A percentile compares a stretch with the other conserved stretches of the same genome.
Evolutionary conservation across 2,113 vertebrate species (phyloP).

Genomic region (Solea solea): DNA sequence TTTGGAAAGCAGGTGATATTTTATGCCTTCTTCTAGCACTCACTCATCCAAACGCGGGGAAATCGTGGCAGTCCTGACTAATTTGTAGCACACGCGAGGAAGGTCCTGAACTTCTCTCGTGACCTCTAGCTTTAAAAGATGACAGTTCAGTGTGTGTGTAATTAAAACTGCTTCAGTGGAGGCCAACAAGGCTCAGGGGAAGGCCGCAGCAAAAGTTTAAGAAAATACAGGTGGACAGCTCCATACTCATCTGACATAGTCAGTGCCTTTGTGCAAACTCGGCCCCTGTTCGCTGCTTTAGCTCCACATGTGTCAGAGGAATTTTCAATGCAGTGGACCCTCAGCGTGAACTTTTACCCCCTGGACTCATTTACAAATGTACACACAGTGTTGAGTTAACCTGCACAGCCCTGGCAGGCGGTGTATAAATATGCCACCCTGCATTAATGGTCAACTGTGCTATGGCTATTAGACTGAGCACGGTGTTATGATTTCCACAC

Average conservation of each 20-base stretch:
- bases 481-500: conserved; percentile 63
- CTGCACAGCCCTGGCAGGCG: conserved; percentile 22
- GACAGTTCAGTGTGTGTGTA: conserved; percentile 52
- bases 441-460: conserved; percentile 46
- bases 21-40: conserved; percentile 7
- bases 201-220: conserved; percentile 67
- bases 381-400: conserved; percentile 26
- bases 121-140: conserved; percentile 42
- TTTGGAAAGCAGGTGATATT: conserved; percentile 35
- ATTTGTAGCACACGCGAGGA: conserved; percentile 43
- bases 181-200: conserved; percentile 53
- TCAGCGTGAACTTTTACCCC: conserved; percentile 64
- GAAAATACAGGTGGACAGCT: conserved; percentile 76
- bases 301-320: conserved; percentile 68
- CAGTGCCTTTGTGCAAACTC: conserved; percentile 37
- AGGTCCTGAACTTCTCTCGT: conserved; percentile 50
- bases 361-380: conserved; percentile 40
- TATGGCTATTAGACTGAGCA: conserved; percentile 18
- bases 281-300: conserved; percentile 57
- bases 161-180: conserved; percentile 65
- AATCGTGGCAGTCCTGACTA: conserved; percentile 29
- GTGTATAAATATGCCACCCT: conserved; percentile 34
- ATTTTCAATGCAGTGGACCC: conserved; percentile 40
- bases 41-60: conserved; percentile 12
- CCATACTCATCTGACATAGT: conserved; percentile 52